phyloP scores from a whole-genome alignment of 2,888 invertebrate species.

The Lacanobia oleracea region DNA sequence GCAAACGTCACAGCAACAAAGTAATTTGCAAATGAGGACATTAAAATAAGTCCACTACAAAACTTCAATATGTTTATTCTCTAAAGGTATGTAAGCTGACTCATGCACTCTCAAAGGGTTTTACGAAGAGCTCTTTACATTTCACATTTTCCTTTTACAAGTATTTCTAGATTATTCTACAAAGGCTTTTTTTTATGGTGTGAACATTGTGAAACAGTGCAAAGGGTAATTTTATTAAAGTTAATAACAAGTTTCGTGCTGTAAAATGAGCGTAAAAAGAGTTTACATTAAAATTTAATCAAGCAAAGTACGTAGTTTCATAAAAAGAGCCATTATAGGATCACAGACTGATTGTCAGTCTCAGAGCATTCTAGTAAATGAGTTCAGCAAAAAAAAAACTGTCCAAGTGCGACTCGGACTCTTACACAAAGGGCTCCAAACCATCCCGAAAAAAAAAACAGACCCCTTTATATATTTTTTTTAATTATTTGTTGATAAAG shows the following conservation, averaged over 20 bases:
- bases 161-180: constrained; percentile 22
- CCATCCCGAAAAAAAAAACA: too few species aligned
- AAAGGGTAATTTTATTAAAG: constrained; percentile 24
- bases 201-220: constrained; percentile 8
- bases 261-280: constrained; percentile 8
- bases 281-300: constrained; percentile 59
- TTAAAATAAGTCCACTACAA: background rate
- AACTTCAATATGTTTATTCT: background rate
- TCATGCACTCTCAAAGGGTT: background rate
- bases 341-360: constrained; percentile 33
- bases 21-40: background rate
- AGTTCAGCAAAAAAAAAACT: background rate
- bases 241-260: constrained; percentile 30
- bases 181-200: constrained; percentile 28
- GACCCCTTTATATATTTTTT: too few species aligned
- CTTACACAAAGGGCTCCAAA: too few species aligned
- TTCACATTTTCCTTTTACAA: constrained; percentile 8
- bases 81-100: background rate
- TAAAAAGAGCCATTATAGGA: constrained; percentile 29
- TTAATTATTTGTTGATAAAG: too few species aligned
- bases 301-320: constrained; percentile 25
- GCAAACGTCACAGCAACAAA: background rate
- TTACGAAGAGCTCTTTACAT: background rate
- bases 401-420: too few species aligned
- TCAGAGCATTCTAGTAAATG: constrained; percentile 18